phyloP scores from a whole-genome alignment of 2,888 invertebrate genomes.

The Esperia sulphurella region DNA sequence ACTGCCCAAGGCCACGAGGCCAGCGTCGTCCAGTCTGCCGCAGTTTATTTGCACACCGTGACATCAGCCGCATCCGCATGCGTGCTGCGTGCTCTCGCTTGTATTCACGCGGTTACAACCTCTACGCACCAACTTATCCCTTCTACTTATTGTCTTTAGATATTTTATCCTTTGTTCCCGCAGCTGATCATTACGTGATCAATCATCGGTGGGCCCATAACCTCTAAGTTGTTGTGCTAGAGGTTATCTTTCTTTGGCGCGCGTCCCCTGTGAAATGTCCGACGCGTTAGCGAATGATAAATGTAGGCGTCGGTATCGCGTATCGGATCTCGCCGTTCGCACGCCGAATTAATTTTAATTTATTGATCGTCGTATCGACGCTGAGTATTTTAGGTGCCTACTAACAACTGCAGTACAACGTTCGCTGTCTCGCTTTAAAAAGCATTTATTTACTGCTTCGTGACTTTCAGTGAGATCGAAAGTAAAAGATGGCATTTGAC shows the following conservation, averaged over 20 bases:
- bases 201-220: constrained; percentile 44
- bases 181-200: constrained; percentile 60
- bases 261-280: constrained; percentile 69
- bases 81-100: constrained; percentile 50
- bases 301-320: constrained; percentile 78
- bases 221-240: constrained; percentile 51
- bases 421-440: constrained; percentile 53
- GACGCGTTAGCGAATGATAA: constrained; percentile 79
- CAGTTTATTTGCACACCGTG: constrained; percentile 52
- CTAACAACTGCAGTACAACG: constrained; percentile 41
- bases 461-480: constrained; percentile 20
- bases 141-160: constrained; percentile 67
- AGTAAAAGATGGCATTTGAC: background rate
- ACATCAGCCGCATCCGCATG: constrained; percentile 61
- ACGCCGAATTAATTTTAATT: constrained; percentile 80
- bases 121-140: constrained; percentile 61
- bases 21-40: constrained; percentile 69
- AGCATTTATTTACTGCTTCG: constrained; percentile 51
- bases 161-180: constrained; percentile 68
- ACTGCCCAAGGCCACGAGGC: constrained; percentile 53
- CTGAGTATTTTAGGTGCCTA: constrained; percentile 74
- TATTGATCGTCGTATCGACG: constrained; percentile 76
- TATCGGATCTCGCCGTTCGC: constrained; percentile 78
- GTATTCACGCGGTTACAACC: constrained; percentile 50
- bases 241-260: constrained; percentile 54